Percentiles rank a stretch among this genome's conserved stretches.
Conservation (phyloP, 1,140 invertebrate genomes). For the Brevipalpus yothersi region DNA sequence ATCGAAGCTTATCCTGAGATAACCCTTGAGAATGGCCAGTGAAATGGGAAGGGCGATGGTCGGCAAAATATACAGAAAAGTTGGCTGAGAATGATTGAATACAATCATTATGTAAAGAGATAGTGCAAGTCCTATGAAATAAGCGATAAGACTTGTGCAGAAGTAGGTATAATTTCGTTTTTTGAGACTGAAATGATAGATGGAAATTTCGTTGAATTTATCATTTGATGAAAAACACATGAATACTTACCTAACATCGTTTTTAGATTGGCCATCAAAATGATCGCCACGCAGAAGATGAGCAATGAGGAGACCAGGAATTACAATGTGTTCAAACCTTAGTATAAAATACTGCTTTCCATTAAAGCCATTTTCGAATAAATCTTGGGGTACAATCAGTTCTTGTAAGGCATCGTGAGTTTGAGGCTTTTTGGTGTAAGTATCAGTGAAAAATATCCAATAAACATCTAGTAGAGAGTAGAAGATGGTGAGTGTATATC, state of each 20-base stretch:
- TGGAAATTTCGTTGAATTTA: constrained; percentile 9
- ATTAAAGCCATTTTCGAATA: too few species aligned
- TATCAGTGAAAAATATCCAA: too few species aligned
- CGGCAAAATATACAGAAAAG: constrained; percentile 86
- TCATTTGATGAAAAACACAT: not conserved
- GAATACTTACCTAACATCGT: constrained; percentile 45
- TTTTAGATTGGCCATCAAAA: too few species aligned
- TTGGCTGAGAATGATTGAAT: constrained; percentile 95
- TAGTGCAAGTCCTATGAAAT: constrained; percentile 67
- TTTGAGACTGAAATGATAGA: constrained; percentile 38
- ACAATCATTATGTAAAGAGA: constrained; percentile 96
- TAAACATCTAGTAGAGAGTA: constrained; percentile 97
- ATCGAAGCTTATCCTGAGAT: constrained; percentile 62
- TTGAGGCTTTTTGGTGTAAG: too few species aligned
- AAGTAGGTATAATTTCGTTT: constrained; percentile 74
- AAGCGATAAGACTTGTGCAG: constrained; percentile 74
- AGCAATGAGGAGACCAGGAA: constrained; percentile 97
- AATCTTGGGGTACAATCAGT: constrained; percentile 93
- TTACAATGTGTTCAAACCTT: constrained; percentile 92
- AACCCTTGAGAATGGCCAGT: constrained; percentile 66
- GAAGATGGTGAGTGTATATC: constrained; percentile 99
- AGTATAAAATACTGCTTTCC: constrained; percentile 97
- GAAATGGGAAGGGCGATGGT: constrained; percentile 62
- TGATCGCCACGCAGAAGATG: constrained; percentile 67
- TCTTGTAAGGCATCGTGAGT: constrained; percentile 98